phyloP scores from a whole-genome alignment of 2,888 invertebrate species.

The Ectemnius continuus region DNA sequence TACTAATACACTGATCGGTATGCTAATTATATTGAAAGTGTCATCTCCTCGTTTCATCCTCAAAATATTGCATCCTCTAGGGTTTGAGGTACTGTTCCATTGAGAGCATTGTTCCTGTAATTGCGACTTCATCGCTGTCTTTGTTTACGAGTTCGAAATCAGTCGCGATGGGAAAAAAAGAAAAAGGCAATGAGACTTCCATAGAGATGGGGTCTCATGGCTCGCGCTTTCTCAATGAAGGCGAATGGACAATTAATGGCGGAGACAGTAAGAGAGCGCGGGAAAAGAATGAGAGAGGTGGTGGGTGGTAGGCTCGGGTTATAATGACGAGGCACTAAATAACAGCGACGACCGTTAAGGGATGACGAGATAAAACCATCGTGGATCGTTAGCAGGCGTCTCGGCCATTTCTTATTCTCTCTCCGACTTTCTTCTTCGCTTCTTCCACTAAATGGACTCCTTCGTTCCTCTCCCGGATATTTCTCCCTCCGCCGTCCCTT shows the following conservation, averaged over 20 bases:
- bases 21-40: no score
- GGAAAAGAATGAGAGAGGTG: slow-evolving; percentile 20
- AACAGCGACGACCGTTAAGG: slow-evolving; percentile 63
- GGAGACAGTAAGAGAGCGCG: slow-evolving; percentile 10
- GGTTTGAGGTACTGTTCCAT: no score
- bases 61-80: no score
- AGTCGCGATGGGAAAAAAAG: slow-evolving; percentile 14
- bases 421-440: slow-evolving; percentile 40
- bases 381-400: slow-evolving; percentile 64
- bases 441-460: slow-evolving; percentile 34
- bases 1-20: no score
- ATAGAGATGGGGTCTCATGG: neutral
- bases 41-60: no score
- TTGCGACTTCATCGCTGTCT: no score
- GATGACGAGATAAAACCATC: slow-evolving; percentile 67
- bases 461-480: slow-evolving; percentile 35
- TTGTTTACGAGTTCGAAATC: slow-evolving; percentile 9
- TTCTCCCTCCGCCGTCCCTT: slow-evolving; percentile 3
- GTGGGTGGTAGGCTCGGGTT: slow-evolving; percentile 42
- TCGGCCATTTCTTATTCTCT: slow-evolving; percentile 59
- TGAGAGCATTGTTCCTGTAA: no score
- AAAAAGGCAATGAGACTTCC: slow-evolving; percentile 10
- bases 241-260: slow-evolving; percentile 60
- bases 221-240: slow-evolving; percentile 44
- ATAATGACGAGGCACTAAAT: slow-evolving; percentile 65